Base-by-base conservation (phyloP, 2,113 vertebrate species). In the Amia ocellicauda region DNA sequence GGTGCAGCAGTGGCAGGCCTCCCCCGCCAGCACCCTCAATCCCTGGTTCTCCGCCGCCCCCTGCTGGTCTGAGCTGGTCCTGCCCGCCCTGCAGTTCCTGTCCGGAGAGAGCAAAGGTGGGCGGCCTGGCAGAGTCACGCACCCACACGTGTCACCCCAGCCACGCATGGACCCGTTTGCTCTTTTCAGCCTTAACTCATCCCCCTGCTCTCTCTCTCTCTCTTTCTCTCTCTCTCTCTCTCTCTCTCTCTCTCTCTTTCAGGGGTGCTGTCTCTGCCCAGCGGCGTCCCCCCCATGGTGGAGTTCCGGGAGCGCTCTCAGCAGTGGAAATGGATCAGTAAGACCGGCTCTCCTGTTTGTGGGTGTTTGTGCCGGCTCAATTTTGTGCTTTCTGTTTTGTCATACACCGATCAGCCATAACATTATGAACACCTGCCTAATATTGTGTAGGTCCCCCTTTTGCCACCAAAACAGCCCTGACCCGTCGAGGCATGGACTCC, bases 321-420 rank as follows among this genome's bases (percentile, higher is more conserved):
- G 79, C 95, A 97, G 76, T 99, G 97, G 97, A 93, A 92, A 58
- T 90, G 96, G 84, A 87, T 93, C 0, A 91, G 97, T 98, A 79
- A 88, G 91, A 84, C 5, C 0, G 2, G 13, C 10, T 8, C 41
- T 60, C n/a, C n/a, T n/a, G n/a, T n/a, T n/a, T n/a, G n/a, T n/a
- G n/a, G n/a, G n/a, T n/a, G n/a, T n/a, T n/a, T n/a, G n/a, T n/a
- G n/a, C n/a, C n/a, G n/a, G n/a, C n/a, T n/a, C n/a, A n/a, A n/a
- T n/a, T n/a, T n/a, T n/a, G n/a, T n/a, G n/a, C n/a, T n/a, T n/a
- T n/a, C n/a, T n/a, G n/a, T n/a, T n/a, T n/a, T n/a, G n/a, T n/a
- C n/a, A n/a, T n/a, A n/a, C n/a, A n/a, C n/a, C n/a, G n/a, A n/a
- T n/a, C n/a, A n/a, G n/a, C n/a, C n/a, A n/a, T n/a, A n/a, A n/a